Percentiles rank a stretch among this genome's conserved stretches.
Conservation (phyloP, 2,113 vertebrate genomes). For the Bufo gargarizans region DNA sequence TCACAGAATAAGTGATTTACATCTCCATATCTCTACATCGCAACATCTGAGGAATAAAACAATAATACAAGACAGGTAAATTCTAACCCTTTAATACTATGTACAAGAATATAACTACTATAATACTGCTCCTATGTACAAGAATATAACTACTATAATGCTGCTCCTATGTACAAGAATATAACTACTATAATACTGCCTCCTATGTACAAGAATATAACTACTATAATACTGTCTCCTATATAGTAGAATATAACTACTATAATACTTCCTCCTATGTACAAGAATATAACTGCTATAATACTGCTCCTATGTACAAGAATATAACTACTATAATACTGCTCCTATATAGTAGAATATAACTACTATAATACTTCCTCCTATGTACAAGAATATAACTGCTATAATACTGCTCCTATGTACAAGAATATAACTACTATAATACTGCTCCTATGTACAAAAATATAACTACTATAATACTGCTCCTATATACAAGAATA, state of each 20-base stretch:
- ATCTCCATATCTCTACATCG: background rate
- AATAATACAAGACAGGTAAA: background rate
- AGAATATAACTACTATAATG: too few species aligned
- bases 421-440: too few species aligned
- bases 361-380: background rate
- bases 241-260: too few species aligned
- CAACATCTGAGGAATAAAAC: background rate
- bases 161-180: too few species aligned
- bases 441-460: background rate
- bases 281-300: too few species aligned
- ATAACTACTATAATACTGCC: background rate
- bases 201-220: background rate
- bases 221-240: too few species aligned
- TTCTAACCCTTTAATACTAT: background rate
- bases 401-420: background rate
- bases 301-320: too few species aligned
- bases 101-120: too few species aligned
- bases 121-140: too few species aligned
- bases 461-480: slow-evolving; percentile 1
- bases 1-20: background rate
- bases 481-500: slow-evolving; percentile 4
- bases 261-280: too few species aligned
- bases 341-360: too few species aligned
- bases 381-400: background rate
- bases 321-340: too few species aligned